Evolutionary conservation across 2,113 vertebrate genomes (phyloP).

Genomic region (Halichoeres trimaculatus): DNA sequence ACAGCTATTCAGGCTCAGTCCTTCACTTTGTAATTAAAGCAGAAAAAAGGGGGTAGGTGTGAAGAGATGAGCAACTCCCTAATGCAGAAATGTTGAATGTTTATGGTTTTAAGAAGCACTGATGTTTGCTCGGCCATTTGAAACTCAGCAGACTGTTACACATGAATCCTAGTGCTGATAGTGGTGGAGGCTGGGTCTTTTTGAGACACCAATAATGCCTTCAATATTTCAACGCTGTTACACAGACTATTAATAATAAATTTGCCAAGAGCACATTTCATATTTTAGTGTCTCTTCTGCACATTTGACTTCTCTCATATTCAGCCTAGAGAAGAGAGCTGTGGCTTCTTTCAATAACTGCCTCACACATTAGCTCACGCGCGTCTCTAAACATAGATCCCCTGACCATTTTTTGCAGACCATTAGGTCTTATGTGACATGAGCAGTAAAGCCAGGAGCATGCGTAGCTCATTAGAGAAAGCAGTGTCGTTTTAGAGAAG

Average conservation of each 20-base stretch:
- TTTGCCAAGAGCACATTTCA: constrained; percentile 7
- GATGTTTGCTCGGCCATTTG: too few relatives aligned
- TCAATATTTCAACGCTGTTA: constrained; percentile 25
- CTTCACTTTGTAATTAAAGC: too few relatives aligned
- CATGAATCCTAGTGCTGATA: not conserved
- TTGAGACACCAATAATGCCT: constrained; percentile 1
- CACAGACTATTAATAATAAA: constrained; percentile 47
- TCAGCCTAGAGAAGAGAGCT: not conserved
- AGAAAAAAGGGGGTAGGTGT: too few relatives aligned
- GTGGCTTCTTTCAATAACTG: not conserved
- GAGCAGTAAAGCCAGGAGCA: constrained; percentile 33
- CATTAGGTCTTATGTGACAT: constrained; percentile 48
- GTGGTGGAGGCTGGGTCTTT: not conserved
- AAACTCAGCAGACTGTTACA: too few relatives aligned
- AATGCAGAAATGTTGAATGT: too few relatives aligned
- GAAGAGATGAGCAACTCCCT: too few relatives aligned
- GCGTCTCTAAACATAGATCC: constrained; percentile 24
- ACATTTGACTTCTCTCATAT: constrained; percentile 5
- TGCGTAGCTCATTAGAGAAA: constrained; percentile 44
- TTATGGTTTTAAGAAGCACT: too few relatives aligned
- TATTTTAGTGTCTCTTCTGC: constrained; percentile 20
- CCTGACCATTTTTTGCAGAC: constrained; percentile 6
- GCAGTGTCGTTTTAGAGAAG: constrained; percentile 15
- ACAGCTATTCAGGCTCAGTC: not conserved
- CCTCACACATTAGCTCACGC: constrained; percentile 49